These are phyloP conservation scores for Ammodytes dubius DNA, from an alignment of 2,113 vertebrate species.

Conservation along the genomic window DNA sequence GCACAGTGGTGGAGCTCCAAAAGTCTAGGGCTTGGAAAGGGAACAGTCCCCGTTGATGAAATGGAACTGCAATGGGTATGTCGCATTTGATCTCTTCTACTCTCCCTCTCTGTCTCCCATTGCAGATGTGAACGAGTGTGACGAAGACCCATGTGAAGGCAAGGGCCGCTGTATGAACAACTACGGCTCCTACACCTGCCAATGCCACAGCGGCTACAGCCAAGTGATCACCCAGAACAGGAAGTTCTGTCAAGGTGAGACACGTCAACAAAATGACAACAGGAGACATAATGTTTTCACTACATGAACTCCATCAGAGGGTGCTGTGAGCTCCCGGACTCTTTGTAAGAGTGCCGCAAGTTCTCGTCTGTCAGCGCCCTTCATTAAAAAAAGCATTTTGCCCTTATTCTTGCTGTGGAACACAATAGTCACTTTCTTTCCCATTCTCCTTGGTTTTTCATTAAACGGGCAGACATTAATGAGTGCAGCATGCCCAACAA, in stretches of 20 bases:
- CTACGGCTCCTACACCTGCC: conserved; percentile 91
- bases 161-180: conserved; percentile 91
- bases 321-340: conserved; percentile 1
- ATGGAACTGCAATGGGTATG: conserved; percentile 16
- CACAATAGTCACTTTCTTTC: conserved; percentile 67
- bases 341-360: conserved; percentile 5
- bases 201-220: conserved; percentile 90
- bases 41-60: conserved; percentile 27
- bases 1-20: conserved; percentile 32
- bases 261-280: conserved; percentile 1
- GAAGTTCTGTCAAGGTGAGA: conserved; percentile 92
- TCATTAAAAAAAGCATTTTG: conserved; percentile 53
- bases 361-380: conserved; percentile 53
- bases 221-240: conserved; percentile 83
- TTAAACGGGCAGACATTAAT: conserved; percentile 86
- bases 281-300: conserved; percentile 39
- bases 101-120: conserved; percentile 10
- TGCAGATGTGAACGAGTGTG: conserved; percentile 92
- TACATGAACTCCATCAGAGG: conserved; percentile 5
- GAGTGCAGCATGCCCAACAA: conserved; percentile 89
- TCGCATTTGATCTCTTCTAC: background rate
- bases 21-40: conserved; percentile 35
- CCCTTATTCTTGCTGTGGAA: conserved; percentile 54
- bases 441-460: conserved; percentile 51
- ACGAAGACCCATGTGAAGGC: conserved; percentile 87